Evolutionary conservation across 2,113 vertebrate species (phyloP), one percentile per base, ranked within the genome.

Genomic region (Pygoscelis adeliae): DNA sequence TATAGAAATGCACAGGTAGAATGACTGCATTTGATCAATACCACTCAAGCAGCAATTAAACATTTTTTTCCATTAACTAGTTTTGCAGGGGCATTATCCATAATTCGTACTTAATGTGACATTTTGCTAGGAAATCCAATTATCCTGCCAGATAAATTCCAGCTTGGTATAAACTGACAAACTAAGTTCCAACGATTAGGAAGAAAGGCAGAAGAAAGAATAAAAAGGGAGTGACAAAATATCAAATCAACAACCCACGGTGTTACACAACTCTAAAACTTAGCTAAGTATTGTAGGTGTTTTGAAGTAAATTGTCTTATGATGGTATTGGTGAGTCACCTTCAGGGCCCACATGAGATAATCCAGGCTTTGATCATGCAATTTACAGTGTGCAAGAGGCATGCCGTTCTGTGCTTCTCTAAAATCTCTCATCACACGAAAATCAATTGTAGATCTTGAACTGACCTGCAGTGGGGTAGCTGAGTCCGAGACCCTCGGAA

Each of bases 271-370:
- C 92, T 97, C 82, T 86, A 83, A 94, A 97, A 92, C 92, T 90
- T 94, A 74, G 90, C 92, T 93, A 95, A 95, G 93, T 92, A 90
- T 80, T 96, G 96, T 95, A 97, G 96, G 93, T 97, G 96, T 94
- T 97, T 91, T 93, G 87, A 95, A 96, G 82, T 89, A 91, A 94
- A 96, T 90, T 96, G 87, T 80, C 97, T 95, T 93, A 90, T 72
- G 96, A 83, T 88, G 90, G 93, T 93, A 94, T 70, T 40, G 55
- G 82, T 97, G 96, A 97, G 78, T 95, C 96, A 97, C 83, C 93
- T 97, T 69, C 58, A 21, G 80, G 90, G 71, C 85, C 85, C 3
- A 38, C 82, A 76, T 47, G 81, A 94, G 74, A 95, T 76, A 91
- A 97, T 83, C 82, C 78, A 69, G 87, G 95, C 92, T 97, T 87